A percentile compares a stretch with the other conserved stretches of the same genome.
Conservation (phyloP, 1,140 invertebrate species). For the Cyclargus thomasi region DNA sequence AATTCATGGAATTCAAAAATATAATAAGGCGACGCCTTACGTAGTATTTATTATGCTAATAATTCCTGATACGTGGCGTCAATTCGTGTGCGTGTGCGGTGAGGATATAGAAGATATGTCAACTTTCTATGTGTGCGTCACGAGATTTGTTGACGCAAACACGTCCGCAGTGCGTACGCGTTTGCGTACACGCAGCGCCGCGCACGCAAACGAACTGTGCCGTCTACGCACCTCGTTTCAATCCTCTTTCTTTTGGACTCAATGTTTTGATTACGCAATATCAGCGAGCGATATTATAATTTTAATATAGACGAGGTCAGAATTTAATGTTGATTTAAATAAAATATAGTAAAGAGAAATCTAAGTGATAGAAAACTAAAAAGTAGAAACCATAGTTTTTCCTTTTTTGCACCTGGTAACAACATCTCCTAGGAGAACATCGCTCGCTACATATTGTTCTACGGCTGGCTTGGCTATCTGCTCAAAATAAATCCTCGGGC, state of each 20-base stretch:
- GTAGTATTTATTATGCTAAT: conserved; percentile 60
- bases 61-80: conserved; percentile 22
- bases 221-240: conserved; percentile 23
- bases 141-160: background rate
- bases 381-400: too few relatives aligned
- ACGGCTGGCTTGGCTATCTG: background rate
- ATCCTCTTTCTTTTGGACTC: conserved; percentile 13
- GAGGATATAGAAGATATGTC: background rate
- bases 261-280: conserved; percentile 13
- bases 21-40: conserved; percentile 61
- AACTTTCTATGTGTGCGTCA: background rate
- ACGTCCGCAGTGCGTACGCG: background rate
- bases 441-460: background rate
- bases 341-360: conserved; percentile 5
- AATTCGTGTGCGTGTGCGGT: conserved; percentile 32
- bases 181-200: conserved; percentile 15
- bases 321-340: background rate
- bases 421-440: background rate
- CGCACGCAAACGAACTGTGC: conserved; percentile 16
- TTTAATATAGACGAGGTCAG: background rate
- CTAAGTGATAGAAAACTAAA: background rate
- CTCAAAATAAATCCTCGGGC: background rate
- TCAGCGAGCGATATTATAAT: conserved; percentile 1
- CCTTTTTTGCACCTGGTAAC: background rate
- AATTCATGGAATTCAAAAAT: conserved; percentile 75